Evolutionary conservation across 2,113 vertebrate species (phyloP).

Genomic region (Coregonus clupeaformis): DNA sequence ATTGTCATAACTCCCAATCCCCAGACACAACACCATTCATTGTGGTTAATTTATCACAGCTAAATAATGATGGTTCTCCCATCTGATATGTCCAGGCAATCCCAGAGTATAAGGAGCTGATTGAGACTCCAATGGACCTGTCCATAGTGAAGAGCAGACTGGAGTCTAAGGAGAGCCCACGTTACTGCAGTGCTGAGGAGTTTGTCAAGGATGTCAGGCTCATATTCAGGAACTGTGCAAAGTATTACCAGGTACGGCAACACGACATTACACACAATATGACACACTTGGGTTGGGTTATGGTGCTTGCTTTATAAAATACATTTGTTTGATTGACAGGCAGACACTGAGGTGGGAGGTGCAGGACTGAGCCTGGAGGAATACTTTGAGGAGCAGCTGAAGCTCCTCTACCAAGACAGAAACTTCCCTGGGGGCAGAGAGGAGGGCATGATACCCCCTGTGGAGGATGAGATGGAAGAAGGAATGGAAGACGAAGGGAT

Average conservation of each 20-base stretch:
- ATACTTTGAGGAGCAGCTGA: constrained; percentile 90
- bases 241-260: constrained; percentile 87
- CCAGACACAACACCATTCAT: no score
- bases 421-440: constrained; percentile 77
- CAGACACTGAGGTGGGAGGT: constrained; percentile 90
- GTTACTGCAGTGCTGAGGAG: constrained; percentile 80
- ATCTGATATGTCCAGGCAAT: constrained; percentile 62
- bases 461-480: constrained; percentile 67
- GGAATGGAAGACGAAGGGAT: constrained; percentile 47
- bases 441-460: constrained; percentile 66
- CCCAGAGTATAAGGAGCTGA: constrained; percentile 92
- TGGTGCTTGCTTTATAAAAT: not conserved
- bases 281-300: not conserved
- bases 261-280: not conserved
- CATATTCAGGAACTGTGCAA: constrained; percentile 96
- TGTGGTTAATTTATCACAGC: no score
- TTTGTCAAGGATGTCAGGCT: constrained; percentile 90
- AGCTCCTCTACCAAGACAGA: constrained; percentile 81
- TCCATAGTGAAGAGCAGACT: constrained; percentile 86
- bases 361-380: constrained; percentile 88
- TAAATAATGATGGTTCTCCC: no score
- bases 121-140: constrained; percentile 94
- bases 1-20: no score
- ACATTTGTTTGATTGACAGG: constrained; percentile 61
- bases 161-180: constrained; percentile 71